Evolutionary conservation across 2,888 invertebrate genomes (phyloP), one percentile per base, ranked within the genome.

Genomic region (Oscheius onirici): DNA sequence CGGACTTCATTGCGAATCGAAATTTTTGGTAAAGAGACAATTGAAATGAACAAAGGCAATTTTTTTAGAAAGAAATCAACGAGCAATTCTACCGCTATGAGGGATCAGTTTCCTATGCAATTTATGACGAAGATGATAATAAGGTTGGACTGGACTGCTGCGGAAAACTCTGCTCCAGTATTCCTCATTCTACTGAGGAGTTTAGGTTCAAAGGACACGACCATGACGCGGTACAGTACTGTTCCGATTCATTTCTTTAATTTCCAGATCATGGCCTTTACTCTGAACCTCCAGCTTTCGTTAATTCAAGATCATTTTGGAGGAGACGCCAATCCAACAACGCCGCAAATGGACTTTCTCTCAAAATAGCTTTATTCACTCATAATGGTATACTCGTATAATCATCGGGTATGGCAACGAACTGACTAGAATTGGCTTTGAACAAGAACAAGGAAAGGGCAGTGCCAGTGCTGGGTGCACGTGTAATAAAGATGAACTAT

Each of bases 1-100:
- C 22, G 83, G 83, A 11, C 70, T 83, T 26, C 79, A 83, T 70
- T 83, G 83, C 68, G 76, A 81, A 44, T 84, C 83, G 10, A 73
- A 77, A 49, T 84, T 83, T 63, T 61, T 83, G 70, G 73, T 75
- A 15, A 43, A 63, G 40, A 8, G 8, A 8, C 13, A 34, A 11
- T 3, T 70, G 11, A 17, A 61, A n/a, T n/a, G n/a, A n/a, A n/a
- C n/a, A n/a, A 2, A 26, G 20, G 1, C 13, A n/a, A 15, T 1
- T 13, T 34, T 34, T 66, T 52, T 22, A 66, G 66, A 66, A 52
- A 40, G 66, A 66, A 24, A 51, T 70, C 1, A 61, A 63, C 63
- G 46, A 22, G 1, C 44, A 54, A 22, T 34, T 28, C 8, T 44
- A 57, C 17, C 34, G 60, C n/a, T 52, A 58, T 24, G 67, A 65